A percentile compares a stretch with the other conserved stretches of the same genome.
These are phyloP conservation scores for Iselma pallidipennis DNA, from an alignment of 2,888 invertebrate species.

Conservation along the genomic window DNA sequence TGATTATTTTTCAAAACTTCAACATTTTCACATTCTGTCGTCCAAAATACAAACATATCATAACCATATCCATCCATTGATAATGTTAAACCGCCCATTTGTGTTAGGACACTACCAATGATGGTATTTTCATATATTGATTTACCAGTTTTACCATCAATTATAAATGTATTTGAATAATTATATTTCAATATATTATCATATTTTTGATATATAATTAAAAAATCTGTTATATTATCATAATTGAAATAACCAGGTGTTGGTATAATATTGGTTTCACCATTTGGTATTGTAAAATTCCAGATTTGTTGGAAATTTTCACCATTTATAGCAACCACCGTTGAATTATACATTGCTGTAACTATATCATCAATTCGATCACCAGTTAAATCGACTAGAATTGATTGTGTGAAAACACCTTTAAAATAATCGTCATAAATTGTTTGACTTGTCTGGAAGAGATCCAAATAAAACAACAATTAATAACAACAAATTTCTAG, in stretches of 20 bases:
- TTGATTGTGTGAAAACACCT: conserved; percentile 68
- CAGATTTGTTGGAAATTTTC: conserved; percentile 68
- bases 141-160: conserved; percentile 66
- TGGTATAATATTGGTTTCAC: conserved; percentile 75
- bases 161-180: conserved; percentile 66
- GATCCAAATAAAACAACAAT: conserved; percentile 17
- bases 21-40: conserved; percentile 64
- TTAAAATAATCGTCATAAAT: conserved; percentile 65
- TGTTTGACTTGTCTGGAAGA: conserved; percentile 8
- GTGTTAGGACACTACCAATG: conserved; percentile 64
- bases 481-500: conserved; percentile 5
- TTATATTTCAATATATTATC: conserved; percentile 50
- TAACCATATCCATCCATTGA: conserved; percentile 67
- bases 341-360: conserved; percentile 72
- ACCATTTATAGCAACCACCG: conserved; percentile 74
- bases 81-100: conserved; percentile 63
- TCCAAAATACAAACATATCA: conserved; percentile 80
- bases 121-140: conserved; percentile 63
- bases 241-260: conserved; percentile 79
- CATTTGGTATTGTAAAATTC: conserved; percentile 69
- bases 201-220: conserved; percentile 65
- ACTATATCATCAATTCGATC: conserved; percentile 75
- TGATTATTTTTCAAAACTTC: conserved; percentile 26
- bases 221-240: conserved; percentile 76
- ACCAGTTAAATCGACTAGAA: conserved; percentile 72